These are phyloP conservation scores for Furcifer pardalis DNA, from an alignment of 2,797 vertebrate genomes.

Conservation along the genomic window DNA sequence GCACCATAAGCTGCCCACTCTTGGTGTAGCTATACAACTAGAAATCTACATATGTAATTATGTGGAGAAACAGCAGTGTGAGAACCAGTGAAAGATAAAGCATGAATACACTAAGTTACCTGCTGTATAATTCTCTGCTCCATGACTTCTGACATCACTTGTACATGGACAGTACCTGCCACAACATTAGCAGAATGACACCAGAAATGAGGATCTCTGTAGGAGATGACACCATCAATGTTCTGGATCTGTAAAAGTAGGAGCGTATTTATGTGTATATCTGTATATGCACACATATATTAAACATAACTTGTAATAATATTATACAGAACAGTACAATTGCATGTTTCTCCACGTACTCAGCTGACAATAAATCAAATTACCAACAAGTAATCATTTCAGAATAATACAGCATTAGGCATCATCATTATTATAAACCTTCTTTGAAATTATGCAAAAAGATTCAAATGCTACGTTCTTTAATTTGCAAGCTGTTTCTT, in stretches of 20 bases:
- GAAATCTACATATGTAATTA: neutral
- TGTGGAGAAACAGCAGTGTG: neutral
- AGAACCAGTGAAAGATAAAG: neutral
- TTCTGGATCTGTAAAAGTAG: slow-evolving; percentile 87
- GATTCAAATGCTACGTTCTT: neutral
- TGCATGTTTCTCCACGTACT: neutral
- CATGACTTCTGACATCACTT: slow-evolving; percentile 90
- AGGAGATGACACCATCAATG: slow-evolving; percentile 95
- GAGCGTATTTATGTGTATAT: no score
- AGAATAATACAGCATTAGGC: no score
- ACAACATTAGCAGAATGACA: slow-evolving; percentile 92
- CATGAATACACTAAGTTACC: slow-evolving; percentile 71
- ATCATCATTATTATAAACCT: no score
- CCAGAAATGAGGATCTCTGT: slow-evolving; percentile 96
- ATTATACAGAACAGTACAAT: neutral
- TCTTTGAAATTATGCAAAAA: neutral
- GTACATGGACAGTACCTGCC: slow-evolving; percentile 94
- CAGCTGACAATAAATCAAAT: no score
- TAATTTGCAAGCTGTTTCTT: neutral
- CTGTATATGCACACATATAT: slow-evolving; percentile 18
- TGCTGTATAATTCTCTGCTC: slow-evolving; percentile 96
- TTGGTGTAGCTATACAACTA: no score
- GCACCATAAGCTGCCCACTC: no score
- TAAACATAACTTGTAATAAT: slow-evolving; percentile 3
- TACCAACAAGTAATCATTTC: no score